Conservation (phyloP, 2,888 invertebrate species). For the Euzophera pinguis region DNA sequence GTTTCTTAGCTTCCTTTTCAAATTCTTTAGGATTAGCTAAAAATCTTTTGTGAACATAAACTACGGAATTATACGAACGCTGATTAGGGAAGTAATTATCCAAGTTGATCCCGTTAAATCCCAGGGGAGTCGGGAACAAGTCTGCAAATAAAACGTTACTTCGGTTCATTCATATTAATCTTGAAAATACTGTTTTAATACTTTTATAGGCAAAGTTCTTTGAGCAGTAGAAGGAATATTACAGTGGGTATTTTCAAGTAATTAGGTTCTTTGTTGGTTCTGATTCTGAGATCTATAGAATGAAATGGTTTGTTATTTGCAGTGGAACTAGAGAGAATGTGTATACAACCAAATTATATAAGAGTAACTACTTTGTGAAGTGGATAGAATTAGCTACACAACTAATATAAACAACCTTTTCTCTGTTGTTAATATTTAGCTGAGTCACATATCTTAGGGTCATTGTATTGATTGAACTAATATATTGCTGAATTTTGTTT, state of each 20-base stretch:
- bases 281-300: not conserved
- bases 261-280: not conserved
- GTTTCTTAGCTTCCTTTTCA: constrained; percentile 20
- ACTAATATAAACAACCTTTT: too few relatives aligned
- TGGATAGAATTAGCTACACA: too few relatives aligned
- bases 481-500: too few relatives aligned
- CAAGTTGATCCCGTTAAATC: constrained; percentile 49
- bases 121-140: constrained; percentile 28
- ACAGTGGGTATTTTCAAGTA: constrained; percentile 1
- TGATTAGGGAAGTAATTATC: constrained; percentile 51
- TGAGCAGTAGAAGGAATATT: constrained; percentile 3
- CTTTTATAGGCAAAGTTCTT: constrained; percentile 9
- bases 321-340: not conserved
- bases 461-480: too few relatives aligned
- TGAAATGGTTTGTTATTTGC: not conserved
- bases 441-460: too few relatives aligned
- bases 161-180: constrained; percentile 13
- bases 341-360: not conserved
- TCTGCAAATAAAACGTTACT: constrained; percentile 29
- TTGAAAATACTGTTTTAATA: constrained; percentile 14
- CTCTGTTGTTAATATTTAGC: too few relatives aligned
- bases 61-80: constrained; percentile 50
- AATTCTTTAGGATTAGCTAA: constrained; percentile 24
- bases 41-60: constrained; percentile 60
- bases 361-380: not conserved